phyloP scores from a whole-genome alignment of 2,113 vertebrate species.

The Lasiurus borealis region DNA sequence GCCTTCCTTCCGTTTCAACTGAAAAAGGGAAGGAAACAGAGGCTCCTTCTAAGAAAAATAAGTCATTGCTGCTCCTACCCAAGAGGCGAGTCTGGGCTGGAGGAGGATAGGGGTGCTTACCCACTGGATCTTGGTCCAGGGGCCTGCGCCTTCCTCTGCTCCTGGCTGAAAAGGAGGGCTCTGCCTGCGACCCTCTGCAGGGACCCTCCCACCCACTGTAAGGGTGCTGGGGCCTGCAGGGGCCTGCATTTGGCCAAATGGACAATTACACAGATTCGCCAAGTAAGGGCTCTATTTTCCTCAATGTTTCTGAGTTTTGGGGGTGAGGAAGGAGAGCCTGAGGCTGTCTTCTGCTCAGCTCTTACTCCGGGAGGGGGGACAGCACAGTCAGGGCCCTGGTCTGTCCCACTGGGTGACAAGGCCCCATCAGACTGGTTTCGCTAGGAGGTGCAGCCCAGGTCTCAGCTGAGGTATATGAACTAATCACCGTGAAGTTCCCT shows the following conservation, averaged over 20 bases:
- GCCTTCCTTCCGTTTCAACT: constrained; percentile 22
- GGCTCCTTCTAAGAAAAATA: constrained; percentile 51
- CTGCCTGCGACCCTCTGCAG: background rate
- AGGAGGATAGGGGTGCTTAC: background rate
- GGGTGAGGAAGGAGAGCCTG: background rate
- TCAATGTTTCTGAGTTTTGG: background rate
- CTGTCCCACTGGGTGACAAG: background rate
- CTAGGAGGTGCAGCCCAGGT: constrained; percentile 45
- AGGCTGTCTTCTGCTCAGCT: constrained; percentile 34
- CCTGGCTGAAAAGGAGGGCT: background rate
- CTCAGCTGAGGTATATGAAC: constrained; percentile 78
- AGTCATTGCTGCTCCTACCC: background rate
- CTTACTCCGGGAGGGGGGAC: background rate
- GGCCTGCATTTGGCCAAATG: background rate
- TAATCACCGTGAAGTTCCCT: background rate
- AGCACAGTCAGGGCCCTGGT: background rate
- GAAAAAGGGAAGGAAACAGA: background rate
- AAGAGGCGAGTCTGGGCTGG: background rate
- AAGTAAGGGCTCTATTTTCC: background rate
- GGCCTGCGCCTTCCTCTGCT: background rate
- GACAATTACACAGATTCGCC: background rate
- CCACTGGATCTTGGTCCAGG: background rate
- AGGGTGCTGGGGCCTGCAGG: background rate
- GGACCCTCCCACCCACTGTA: background rate
- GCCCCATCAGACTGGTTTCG: background rate